These are phyloP conservation scores for Chrysolina haemoptera DNA, from an alignment of 2,888 invertebrate genomes.

Conservation along the genomic window DNA sequence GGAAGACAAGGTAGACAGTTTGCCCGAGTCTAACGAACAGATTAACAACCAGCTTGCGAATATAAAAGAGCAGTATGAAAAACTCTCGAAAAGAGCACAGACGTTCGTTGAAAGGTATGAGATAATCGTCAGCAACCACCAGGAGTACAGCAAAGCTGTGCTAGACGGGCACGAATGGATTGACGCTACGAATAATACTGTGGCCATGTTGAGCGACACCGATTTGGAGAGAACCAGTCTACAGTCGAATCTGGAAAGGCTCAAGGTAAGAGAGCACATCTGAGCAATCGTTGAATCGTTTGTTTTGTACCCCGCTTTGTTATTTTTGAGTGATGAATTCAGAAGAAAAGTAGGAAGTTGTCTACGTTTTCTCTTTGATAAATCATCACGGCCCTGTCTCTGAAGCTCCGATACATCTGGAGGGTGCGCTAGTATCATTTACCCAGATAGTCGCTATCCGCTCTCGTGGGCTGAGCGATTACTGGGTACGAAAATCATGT, in stretches of 20 bases:
- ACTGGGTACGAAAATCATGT: too few relatives aligned
- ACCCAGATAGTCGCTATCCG: too few relatives aligned
- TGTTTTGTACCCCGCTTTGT: neutral
- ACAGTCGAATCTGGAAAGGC: conserved; percentile 88
- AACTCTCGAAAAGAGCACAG: conserved; percentile 80
- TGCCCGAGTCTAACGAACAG: conserved; percentile 85
- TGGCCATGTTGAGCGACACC: conserved; percentile 86
- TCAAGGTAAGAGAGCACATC: conserved; percentile 70
- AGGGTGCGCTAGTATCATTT: too few relatives aligned
- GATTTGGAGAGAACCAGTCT: conserved; percentile 88
- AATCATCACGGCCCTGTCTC: too few relatives aligned
- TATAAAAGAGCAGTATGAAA: conserved; percentile 81
- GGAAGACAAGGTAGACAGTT: conserved; percentile 82
- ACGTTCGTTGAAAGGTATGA: conserved; percentile 89
- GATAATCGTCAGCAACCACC: conserved; percentile 89
- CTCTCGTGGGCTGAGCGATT: too few relatives aligned
- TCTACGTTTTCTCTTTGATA: too few relatives aligned
- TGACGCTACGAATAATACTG: conserved; percentile 86
- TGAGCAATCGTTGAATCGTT: neutral
- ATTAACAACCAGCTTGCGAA: conserved; percentile 81
- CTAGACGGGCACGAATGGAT: conserved; percentile 91
- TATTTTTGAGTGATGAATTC: too few relatives aligned
- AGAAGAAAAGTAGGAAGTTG: too few relatives aligned
- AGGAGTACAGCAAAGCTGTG: conserved; percentile 89
- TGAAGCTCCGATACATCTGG: too few relatives aligned